Evolutionary conservation across 2,888 invertebrate species (phyloP), one percentile per base, ranked within the genome.

Genomic region (Argynnis bischoffii): DNA sequence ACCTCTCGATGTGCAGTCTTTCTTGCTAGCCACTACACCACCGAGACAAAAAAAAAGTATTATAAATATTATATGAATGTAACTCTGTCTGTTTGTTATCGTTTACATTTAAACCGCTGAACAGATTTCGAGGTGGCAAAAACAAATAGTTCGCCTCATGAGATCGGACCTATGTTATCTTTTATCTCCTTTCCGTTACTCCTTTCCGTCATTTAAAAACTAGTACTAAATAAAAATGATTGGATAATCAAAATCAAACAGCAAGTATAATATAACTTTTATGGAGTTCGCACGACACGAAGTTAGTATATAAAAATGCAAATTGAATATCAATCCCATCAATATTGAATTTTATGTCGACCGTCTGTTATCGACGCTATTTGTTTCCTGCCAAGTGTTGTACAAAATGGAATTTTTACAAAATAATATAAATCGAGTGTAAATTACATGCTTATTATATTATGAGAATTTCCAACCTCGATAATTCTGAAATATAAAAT

Each of bases 321-420:
- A 60, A 66, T 66, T n/a, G 31, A 60, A 26, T 55, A 48, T 54
- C 54, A 55, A 47, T 66, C 31, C 54, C 67, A 69, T 64, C 67
- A 64, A 67, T 67, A 64, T 64, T 64, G 64, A 18, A 64, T 67
- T 69, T 69, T 67, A 66, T 69, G 64, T 21, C 51, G 50, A 47
- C 14, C 64, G 56, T 67, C 56, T 64, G 67, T 47, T 31, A 59
- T 66, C 59, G 59, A 16, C 21, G 41, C 5, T 59, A 16, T 56
- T 63, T 63, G 66, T 41, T 66, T 48, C 46, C 66, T 47, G 51
- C n/a, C 66, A 63, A 63, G 63, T 67, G 61, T 50, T 56, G 18
- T 35, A n/a, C 18, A 16, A 35, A 51, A 55, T 63, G 50, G 31
- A 48, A n/a, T 60, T 66, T 65, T 47, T 54, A 31, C 16, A 41